A percentile compares a stretch with the other conserved stretches of the same genome.
These are phyloP conservation scores for Enteromius viviparus DNA, from an alignment of 2,797 vertebrate species.

Conservation along the genomic window DNA sequence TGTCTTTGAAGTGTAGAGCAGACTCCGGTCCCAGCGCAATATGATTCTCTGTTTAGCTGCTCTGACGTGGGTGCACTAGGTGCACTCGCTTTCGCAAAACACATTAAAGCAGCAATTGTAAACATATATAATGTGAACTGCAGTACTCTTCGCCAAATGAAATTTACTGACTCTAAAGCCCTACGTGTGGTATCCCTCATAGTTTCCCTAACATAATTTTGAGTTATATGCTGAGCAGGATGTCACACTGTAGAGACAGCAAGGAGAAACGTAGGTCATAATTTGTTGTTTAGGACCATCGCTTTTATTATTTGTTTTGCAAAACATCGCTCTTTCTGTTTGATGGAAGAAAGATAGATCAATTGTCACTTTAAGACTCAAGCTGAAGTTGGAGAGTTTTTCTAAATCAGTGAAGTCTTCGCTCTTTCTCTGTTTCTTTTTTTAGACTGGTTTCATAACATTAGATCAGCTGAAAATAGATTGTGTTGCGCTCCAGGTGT, in stretches of 20 bases:
- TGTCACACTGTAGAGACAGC: not conserved
- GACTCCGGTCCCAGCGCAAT: slow-evolving; percentile 68
- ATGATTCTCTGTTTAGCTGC: slow-evolving; percentile 68
- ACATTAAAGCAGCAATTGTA: slow-evolving; percentile 13
- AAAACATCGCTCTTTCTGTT: not conserved
- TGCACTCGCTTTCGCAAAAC: slow-evolving; percentile 38
- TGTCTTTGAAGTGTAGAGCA: slow-evolving; percentile 75
- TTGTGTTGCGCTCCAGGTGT: slow-evolving; percentile 8
- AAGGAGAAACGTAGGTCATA: not conserved
- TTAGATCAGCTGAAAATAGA: slow-evolving; percentile 15
- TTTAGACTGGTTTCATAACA: slow-evolving; percentile 19
- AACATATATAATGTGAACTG: slow-evolving; percentile 27
- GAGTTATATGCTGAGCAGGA: not conserved
- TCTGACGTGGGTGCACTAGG: slow-evolving; percentile 65
- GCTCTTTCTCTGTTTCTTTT: not conserved
- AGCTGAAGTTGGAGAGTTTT: not conserved
- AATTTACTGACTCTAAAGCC: not conserved
- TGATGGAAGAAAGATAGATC: not conserved
- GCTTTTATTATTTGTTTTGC: not conserved
- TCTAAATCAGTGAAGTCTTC: not conserved
- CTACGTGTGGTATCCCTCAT: not conserved
- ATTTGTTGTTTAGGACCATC: not conserved
- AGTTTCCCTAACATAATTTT: not conserved
- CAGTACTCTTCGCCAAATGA: not conserved
- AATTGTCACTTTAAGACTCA: slow-evolving; percentile 2